Evolutionary conservation across 2,888 invertebrate species (phyloP).

Genomic region (Poecilus cupreus): DNA sequence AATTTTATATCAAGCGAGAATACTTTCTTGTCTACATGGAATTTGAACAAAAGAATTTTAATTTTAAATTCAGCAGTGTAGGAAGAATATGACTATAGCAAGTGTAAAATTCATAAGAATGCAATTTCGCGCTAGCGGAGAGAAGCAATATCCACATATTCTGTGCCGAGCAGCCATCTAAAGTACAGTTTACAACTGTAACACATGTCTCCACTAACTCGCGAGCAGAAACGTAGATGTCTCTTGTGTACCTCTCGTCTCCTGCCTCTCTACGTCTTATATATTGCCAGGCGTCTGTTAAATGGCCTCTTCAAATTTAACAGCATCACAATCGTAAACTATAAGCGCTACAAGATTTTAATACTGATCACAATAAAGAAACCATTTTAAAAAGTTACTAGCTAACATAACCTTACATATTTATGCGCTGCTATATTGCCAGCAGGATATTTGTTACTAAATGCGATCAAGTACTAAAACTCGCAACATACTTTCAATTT

Average conservation of each 20-base stretch:
- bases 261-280: background rate
- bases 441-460: slow-evolving; percentile 18
- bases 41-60: slow-evolving; percentile 50
- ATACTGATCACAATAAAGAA: slow-evolving; percentile 55
- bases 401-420: slow-evolving; percentile 39
- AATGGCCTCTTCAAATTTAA: slow-evolving; percentile 59
- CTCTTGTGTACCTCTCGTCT: slow-evolving; percentile 18
- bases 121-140: slow-evolving; percentile 63
- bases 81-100: slow-evolving; percentile 64
- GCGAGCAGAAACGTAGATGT: slow-evolving; percentile 40
- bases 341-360: slow-evolving; percentile 57
- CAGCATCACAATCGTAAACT: slow-evolving; percentile 54
- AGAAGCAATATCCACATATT: slow-evolving; percentile 56
- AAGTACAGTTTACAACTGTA: slow-evolving; percentile 60
- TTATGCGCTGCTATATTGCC: background rate
- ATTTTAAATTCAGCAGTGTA: slow-evolving; percentile 54
- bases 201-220: slow-evolving; percentile 60
- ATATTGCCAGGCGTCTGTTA: slow-evolving; percentile 49
- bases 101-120: slow-evolving; percentile 67
- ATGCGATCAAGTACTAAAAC: background rate
- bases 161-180: slow-evolving; percentile 38
- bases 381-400: slow-evolving; percentile 23
- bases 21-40: slow-evolving; percentile 39
- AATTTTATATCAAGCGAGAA: slow-evolving; percentile 33
- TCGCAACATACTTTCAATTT: background rate